phyloP scores from a whole-genome alignment of 2,113 vertebrate genomes.

The Urocitellus parryii region DNA sequence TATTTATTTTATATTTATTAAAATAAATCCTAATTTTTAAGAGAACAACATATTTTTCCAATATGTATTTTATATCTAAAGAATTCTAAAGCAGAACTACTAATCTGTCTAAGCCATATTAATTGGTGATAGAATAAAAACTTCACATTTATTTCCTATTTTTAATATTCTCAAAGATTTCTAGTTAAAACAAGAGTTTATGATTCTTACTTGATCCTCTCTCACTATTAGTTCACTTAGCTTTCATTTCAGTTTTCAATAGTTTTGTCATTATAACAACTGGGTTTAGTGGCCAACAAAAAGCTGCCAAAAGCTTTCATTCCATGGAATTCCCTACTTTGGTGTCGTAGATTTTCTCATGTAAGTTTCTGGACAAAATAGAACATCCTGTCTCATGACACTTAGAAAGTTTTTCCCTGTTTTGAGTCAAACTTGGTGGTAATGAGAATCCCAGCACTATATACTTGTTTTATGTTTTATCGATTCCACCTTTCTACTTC shows the following conservation, averaged over 20 bases:
- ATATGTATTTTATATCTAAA: constrained; percentile 58
- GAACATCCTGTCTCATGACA: constrained; percentile 65
- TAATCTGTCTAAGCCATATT: constrained; percentile 22
- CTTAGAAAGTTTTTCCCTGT: constrained; percentile 64
- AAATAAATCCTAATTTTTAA: constrained; percentile 11
- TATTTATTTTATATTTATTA: neutral
- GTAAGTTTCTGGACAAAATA: constrained; percentile 62
- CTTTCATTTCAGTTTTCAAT: constrained; percentile 48
- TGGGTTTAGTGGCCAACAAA: constrained; percentile 29
- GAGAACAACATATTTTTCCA: neutral
- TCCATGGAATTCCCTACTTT: constrained; percentile 28
- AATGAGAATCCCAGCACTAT: constrained; percentile 56
- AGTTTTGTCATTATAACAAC: constrained; percentile 70
- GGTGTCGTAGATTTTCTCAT: constrained; percentile 52
- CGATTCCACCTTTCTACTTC: neutral
- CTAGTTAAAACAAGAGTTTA: constrained; percentile 21
- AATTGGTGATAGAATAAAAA: neutral
- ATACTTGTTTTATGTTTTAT: neutral
- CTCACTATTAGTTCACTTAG: constrained; percentile 40
- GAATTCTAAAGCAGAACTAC: neutral
- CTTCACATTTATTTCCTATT: neutral
- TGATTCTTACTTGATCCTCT: constrained; percentile 40
- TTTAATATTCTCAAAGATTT: constrained; percentile 8
- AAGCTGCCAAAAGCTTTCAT: constrained; percentile 59
- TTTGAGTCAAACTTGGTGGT: constrained; percentile 60